Evolutionary conservation across 2,888 invertebrate species (phyloP).

Genomic region (Oscheius sp.): DNA sequence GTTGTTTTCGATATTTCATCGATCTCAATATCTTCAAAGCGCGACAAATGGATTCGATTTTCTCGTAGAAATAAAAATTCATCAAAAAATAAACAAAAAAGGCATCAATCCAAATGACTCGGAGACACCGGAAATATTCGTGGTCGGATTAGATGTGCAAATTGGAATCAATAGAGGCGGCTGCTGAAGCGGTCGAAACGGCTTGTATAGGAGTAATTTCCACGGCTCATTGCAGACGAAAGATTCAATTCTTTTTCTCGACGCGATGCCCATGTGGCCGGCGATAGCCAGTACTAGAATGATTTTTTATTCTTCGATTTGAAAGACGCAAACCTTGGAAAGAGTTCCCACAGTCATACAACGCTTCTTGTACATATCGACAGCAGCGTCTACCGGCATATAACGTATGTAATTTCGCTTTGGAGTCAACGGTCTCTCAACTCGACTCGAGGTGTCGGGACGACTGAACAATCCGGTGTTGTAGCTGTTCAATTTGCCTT

Average conservation of each 20-base stretch:
- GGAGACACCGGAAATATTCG: slow-evolving; percentile 7
- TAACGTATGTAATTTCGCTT: slow-evolving; percentile 65
- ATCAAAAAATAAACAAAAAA: slow-evolving; percentile 23
- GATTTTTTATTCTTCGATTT: background rate
- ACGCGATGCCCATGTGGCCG: slow-evolving; percentile 62
- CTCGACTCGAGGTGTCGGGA: slow-evolving; percentile 49
- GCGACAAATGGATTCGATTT: slow-evolving; percentile 29
- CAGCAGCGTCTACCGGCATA: slow-evolving; percentile 69
- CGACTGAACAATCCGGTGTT: slow-evolving; percentile 64
- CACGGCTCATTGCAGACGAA: slow-evolving; percentile 50
- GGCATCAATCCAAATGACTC: slow-evolving; percentile 3
- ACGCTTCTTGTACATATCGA: slow-evolving; percentile 69
- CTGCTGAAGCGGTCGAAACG: slow-evolving; percentile 40
- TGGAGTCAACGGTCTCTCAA: slow-evolving; percentile 63
- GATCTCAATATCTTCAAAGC: slow-evolving; percentile 48
- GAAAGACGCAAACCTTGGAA: slow-evolving; percentile 52
- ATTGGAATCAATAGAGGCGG: slow-evolving; percentile 29
- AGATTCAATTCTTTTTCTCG: slow-evolving; percentile 65
- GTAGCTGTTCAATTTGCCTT: slow-evolving; percentile 67
- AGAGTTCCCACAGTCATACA: slow-evolving; percentile 69
- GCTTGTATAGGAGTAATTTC: slow-evolving; percentile 56
- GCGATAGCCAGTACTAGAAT: slow-evolving; percentile 66
- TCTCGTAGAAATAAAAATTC: background rate
- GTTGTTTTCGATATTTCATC: slow-evolving; percentile 54
- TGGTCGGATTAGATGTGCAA: background rate